Conservation (phyloP, 2,113 vertebrate species). For the Symphodus melops region DNA sequence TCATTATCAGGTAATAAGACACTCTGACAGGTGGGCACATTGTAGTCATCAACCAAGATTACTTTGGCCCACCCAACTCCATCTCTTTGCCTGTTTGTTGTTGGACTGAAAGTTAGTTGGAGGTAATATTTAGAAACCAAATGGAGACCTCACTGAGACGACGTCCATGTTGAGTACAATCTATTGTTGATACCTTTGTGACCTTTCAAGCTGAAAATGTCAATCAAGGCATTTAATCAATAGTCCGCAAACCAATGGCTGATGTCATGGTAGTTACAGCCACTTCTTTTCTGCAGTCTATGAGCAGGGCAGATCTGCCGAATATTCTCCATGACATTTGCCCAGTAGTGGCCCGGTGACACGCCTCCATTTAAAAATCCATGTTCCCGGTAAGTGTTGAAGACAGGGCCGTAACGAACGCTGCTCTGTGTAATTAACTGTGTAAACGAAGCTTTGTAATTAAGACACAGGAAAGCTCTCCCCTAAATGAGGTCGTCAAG, state of each 20-base stretch:
- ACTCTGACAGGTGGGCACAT: too few relatives aligned
- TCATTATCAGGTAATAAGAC: too few relatives aligned
- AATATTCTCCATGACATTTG: constrained; percentile 40
- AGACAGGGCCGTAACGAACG: constrained; percentile 75
- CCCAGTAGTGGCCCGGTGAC: constrained; percentile 48
- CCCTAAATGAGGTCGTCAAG: constrained; percentile 76
- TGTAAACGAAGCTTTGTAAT: constrained; percentile 81
- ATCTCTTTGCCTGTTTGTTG: too few relatives aligned
- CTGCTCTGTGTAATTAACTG: constrained; percentile 80
- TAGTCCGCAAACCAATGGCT: too few relatives aligned
- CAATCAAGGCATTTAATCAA: too few relatives aligned
- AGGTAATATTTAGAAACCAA: neutral
- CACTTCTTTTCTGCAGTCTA: neutral
- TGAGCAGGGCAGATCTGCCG: constrained; percentile 20
- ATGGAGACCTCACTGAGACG: neutral
- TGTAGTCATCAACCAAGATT: too few relatives aligned
- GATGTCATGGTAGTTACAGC: neutral
- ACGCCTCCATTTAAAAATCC: constrained; percentile 67
- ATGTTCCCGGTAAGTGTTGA: constrained; percentile 69
- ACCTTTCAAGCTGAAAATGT: too few relatives aligned
- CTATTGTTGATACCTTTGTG: too few relatives aligned
- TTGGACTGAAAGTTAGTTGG: too few relatives aligned
- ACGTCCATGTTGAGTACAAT: neutral
- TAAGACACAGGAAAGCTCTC: constrained; percentile 78
- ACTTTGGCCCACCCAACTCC: too few relatives aligned